Evolutionary conservation across 2,888 invertebrate species (phyloP), one percentile per base, ranked within the genome.

Genomic region (Diarsia dahlii): DNA sequence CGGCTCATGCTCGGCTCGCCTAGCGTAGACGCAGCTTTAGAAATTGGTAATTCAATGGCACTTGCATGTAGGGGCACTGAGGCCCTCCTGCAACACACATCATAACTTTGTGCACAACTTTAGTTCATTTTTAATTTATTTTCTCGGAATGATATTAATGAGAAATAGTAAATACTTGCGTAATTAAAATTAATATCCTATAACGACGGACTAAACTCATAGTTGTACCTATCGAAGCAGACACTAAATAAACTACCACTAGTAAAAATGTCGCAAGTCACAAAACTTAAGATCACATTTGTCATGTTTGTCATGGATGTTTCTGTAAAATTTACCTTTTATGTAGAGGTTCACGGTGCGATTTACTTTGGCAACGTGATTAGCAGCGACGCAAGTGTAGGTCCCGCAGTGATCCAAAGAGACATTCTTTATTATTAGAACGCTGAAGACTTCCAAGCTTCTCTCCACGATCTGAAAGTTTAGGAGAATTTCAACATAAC

Each of bases 331-430:
- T 18, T 93, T 96, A 98, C 98, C 98, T 97, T 98, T 97, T 83
- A 98, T 98, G 93, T 98, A 97, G 82, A 98, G 94, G 88, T 98
- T 97, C 20, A 97, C 97, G 28, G 98, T 98, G 84, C 97, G 97
- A 90, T 98, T 97, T 64, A 97, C 97, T 92, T 97, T 97, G 8
- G 98, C 97, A 9, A 98, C 98, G 73, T 97, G 97, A 92, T 98
- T 98, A 15, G 97, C 97, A 5, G 98, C 98, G 54, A 97, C 97
- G 90, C 98, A 98, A 13, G 98, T 98, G 90, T 98, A 98, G 28
- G 97, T 97, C 0, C 98, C 98, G 85, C 97, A 97, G 88, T 98
- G 98, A 78, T 97, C 97, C 67, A 98, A 94, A 66, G 97, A 97
- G n/a, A 98, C 98, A 91, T 98, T 97, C 94, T 98, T 98, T 90